Base-by-base conservation (phyloP, 2,113 vertebrate species). In the Megaleporinus macrocephalus region DNA sequence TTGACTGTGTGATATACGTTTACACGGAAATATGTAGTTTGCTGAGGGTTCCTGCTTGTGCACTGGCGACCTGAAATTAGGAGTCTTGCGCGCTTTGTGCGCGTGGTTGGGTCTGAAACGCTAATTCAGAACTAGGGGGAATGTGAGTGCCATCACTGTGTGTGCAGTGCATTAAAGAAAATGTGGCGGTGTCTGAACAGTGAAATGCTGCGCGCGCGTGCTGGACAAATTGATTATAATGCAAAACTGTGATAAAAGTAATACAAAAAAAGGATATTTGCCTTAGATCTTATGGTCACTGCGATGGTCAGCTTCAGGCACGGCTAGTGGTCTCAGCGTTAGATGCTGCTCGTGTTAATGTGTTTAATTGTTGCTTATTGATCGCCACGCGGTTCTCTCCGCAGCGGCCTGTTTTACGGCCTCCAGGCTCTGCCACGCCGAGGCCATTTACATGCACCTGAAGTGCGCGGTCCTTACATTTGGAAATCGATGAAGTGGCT, bases 301-400 rank as follows among this genome's bases (percentile, higher is more conserved):
- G 44, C 90, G 90, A 91, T 89, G 87, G 92, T 89, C 91, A 91
- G 90, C 90, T 91, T 93, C 90, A 91, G 89, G 90, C 89, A 89
- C 85, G 87, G 88, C 80, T 88, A 87, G 85, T 87, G 89, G 80
- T 85, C 55, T 41, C n/a, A 72, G 76, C 79, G 72, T 74, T 84
- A 78, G 76, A 85, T 84, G 89, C 88, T 89, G 88, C 86, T 91
- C 90, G 91, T 91, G 92, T 92, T 93, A 92, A 93, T 92, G 91
- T 92, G 89, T 92, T 93, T 94, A 94, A 93, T 94, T 93, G 92
- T 92, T 91, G 92, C 76, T 76, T 91, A 93, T 94, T 92, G 93
- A 94, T 94, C 88, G 87, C 86, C 81, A 83, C 82, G 90, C 84
- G 91, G 87, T 91, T 83, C 87, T 81, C 84, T 84, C 85, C 87